Evolutionary conservation across 2,797 vertebrate species (phyloP).

Genomic region (Pangasius krempfi): DNA sequence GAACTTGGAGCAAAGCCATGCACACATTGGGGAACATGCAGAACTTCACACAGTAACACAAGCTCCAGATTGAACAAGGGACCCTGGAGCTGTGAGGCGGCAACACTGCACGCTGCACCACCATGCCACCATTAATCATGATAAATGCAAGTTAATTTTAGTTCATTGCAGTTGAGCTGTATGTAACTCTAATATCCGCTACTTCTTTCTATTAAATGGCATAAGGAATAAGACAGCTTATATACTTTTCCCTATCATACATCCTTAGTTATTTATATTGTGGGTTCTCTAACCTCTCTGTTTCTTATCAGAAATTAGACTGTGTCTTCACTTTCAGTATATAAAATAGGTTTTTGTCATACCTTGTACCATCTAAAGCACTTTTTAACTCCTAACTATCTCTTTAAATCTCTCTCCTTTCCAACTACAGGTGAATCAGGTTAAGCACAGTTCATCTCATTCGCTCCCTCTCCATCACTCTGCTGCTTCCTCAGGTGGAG

Average conservation of each 20-base stretch:
- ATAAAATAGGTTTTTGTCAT: background rate
- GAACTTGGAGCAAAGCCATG: background rate
- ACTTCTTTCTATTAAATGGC: background rate
- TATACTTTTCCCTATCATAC: no score
- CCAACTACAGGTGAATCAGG: slow-evolving; percentile 43
- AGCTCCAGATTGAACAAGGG: background rate
- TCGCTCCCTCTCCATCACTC: slow-evolving; percentile 54
- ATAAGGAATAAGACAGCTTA: background rate
- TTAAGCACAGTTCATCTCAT: slow-evolving; percentile 55
- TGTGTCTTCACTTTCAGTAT: background rate
- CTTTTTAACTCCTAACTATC: background rate
- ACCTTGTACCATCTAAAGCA: background rate
- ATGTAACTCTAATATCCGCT: background rate
- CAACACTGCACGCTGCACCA: background rate
- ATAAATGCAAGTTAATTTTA: background rate
- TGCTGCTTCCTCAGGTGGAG: slow-evolving; percentile 43
- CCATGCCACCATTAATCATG: background rate
- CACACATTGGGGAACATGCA: background rate
- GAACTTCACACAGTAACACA: background rate
- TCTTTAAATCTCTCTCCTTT: slow-evolving; percentile 24
- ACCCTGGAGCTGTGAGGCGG: background rate
- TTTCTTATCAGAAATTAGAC: background rate
- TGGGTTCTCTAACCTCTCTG: background rate
- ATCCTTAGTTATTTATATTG: background rate
- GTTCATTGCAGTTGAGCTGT: background rate